Base-by-base conservation (phyloP, 2,113 vertebrate species). In the Neolamprologus variostigma region DNA sequence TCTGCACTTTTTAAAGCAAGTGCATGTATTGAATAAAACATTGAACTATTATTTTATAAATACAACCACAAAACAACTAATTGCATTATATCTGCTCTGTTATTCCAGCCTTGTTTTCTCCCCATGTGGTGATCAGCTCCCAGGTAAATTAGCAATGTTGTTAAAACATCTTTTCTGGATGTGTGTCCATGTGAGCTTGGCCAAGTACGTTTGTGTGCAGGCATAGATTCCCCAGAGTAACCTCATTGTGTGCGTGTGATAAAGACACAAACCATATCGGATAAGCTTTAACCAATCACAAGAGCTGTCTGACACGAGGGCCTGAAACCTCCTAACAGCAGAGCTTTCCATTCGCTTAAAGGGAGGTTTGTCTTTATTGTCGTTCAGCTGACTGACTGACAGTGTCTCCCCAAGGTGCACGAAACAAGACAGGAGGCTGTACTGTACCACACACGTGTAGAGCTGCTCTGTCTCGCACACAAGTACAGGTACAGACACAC, bases 301-400 rank as follows among this genome's bases (percentile, higher is more conserved):
- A 14, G 17, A 79, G 21, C 37, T 80, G 59, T 63, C 51, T 87
- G 21, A 42, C 40, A 84, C 35, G 2, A 21, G 54, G 35, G 57
- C 54, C 87, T 35, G 45, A 33, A 87, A 50, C 73, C 66, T 16
- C 79, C 45, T 80, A 82, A 88, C 21, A 78, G 73, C 55, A 51
- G 61, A 88, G 59, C 19, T 92, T 86, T 91, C 57, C 79, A 68
- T 66, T 87, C 63, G 81, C 31, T 79, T 81, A 87, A 90, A 89
- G 78, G 68, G 19, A 86, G 66, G 66, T 83, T 92, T 92, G 16
- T 37, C 57, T 89, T 91, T 83, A 86, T 83, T 45, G 51, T 50
- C n/a, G 17, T 66, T 83, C 16, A 87, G 71, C 79, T 91, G 92
- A 92, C 86, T 94, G 90, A 90, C 87, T 94, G 91, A 89, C 91